Conservation (phyloP, 2,888 invertebrate species). For the Allolobophora icterica region DNA sequence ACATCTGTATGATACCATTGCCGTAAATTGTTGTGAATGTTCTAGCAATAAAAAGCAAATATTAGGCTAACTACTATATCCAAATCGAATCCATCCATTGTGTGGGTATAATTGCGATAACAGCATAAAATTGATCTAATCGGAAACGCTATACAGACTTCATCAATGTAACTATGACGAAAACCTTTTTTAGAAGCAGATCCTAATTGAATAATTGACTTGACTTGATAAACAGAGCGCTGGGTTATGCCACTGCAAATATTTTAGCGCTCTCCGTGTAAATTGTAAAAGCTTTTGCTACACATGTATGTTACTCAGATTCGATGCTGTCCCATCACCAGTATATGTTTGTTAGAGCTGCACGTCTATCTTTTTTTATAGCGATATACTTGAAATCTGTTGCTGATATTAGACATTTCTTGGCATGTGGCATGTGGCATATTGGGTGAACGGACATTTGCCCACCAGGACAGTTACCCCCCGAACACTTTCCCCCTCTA, state of each 20-base stretch:
- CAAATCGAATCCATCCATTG: too few relatives aligned
- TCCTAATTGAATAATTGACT: not conserved
- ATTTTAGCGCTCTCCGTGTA: too few relatives aligned
- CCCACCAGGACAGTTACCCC: too few relatives aligned
- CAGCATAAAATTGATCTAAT: not conserved
- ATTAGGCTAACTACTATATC: not conserved
- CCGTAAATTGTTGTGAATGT: not conserved
- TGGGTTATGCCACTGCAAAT: too few relatives aligned
- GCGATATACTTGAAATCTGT: not conserved
- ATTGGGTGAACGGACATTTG: too few relatives aligned
- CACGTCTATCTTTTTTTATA: too few relatives aligned
- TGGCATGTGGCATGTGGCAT: too few relatives aligned
- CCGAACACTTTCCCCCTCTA: too few relatives aligned
- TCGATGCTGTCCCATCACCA: too few relatives aligned
- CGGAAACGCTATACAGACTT: not conserved
- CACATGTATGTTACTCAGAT: too few relatives aligned
- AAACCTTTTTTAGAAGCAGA: not conserved
- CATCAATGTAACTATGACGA: not conserved
- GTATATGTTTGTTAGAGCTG: not conserved
- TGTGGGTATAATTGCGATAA: not conserved
- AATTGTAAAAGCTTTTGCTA: too few relatives aligned
- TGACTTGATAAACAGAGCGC: not conserved
- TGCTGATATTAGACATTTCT: not conserved
- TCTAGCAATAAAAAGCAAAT: not conserved
- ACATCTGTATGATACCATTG: not conserved